phyloP scores from a whole-genome alignment of 2,888 invertebrate species.

The Antitype chi region DNA sequence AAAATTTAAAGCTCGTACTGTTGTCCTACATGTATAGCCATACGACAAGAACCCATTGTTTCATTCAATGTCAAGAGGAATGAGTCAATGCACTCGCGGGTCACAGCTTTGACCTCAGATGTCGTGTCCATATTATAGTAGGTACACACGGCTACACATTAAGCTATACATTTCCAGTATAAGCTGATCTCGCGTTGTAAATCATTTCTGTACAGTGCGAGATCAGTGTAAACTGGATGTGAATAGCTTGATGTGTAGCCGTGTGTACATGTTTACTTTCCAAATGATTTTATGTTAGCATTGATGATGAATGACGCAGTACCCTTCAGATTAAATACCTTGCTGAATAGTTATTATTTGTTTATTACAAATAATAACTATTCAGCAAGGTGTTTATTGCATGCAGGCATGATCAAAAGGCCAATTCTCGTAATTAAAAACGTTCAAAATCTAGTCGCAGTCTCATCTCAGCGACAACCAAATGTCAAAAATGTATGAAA shows the following conservation, averaged over 20 bases:
- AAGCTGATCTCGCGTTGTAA: no score
- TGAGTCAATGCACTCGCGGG: slow-evolving; percentile 19
- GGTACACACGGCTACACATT: no score
- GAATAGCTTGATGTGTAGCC: no score
- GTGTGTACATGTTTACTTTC: background rate
- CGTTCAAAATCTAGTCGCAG: no score
- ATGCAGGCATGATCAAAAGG: background rate
- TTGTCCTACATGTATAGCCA: background rate
- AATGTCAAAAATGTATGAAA: no score
- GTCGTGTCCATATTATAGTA: background rate
- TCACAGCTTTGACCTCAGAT: slow-evolving; percentile 14
- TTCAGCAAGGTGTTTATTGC: no score
- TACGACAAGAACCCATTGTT: slow-evolving; percentile 16
- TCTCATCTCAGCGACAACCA: no score
- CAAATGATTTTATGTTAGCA: background rate
- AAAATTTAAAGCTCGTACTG: background rate
- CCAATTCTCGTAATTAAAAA: no score
- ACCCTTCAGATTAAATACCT: background rate
- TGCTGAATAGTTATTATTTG: background rate
- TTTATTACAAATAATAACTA: no score
- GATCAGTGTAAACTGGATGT: no score
- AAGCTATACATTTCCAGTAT: no score
- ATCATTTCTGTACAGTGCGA: no score
- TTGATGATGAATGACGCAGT: background rate
- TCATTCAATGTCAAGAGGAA: slow-evolving; percentile 30